Evolutionary conservation across 2,797 vertebrate species (phyloP), one percentile per base, ranked within the genome.

Genomic region (Galaxias olidus): DNA sequence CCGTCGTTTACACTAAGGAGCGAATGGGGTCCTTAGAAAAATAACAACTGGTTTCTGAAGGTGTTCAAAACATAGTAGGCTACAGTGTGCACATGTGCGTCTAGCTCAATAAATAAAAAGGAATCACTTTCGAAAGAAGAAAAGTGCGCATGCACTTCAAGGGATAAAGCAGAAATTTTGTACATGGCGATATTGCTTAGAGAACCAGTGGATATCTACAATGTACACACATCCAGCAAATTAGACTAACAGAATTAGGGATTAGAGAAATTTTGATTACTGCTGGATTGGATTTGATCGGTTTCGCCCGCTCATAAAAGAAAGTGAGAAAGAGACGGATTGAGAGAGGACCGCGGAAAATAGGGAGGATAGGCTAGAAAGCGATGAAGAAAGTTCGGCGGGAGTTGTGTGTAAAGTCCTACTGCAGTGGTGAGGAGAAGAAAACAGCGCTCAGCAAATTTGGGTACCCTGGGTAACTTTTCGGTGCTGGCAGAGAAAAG

Each of bases 191-290:
- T 3, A 30, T 30, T 30, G 30, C 30, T 3, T 2, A 6, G 30
- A 30, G 30, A 30, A 30, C 30, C 30, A 30, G 30, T 41, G 61
- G 42, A 4, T 8, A 79, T 77, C 76, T 78, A 81, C 79, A 77
- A 76, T 78, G 76, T 75, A 75, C 81, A 77, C 72, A 71, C 69
- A 81, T 71, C 75, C 81, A 82, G 78, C 85, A 87, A 82, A 86
- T 83, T 78, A 78, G 86, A 86, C 87, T 86, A 86, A 83, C 74
- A 73, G 86, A 87, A 88, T 87, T 86, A 87, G 78, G 84, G 83
- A 87, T 87, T 87, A 84, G 80, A 84, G 40, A 8, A 43, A 15
- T 17, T 65, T 84, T 80, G 74, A 86, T 78, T 75, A 59, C 79
- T 73, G 75, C 77, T 78, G 77, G 75, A 80, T 58, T 79, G 78